Evolutionary conservation across 2,113 vertebrate genomes (phyloP), one percentile per base, ranked within the genome.

Genomic region (Morone saxatilis): DNA sequence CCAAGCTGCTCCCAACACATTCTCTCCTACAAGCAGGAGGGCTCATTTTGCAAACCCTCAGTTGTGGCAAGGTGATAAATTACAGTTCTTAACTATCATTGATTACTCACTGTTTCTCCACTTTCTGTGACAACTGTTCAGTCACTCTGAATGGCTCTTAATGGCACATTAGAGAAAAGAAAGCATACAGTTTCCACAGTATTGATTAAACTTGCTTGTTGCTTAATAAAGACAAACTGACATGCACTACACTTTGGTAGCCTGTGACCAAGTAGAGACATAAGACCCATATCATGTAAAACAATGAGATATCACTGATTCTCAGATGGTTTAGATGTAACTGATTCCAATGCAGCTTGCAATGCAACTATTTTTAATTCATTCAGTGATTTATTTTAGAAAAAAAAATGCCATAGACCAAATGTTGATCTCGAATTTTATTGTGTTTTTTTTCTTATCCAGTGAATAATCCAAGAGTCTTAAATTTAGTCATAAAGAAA

Each of bases 1-100:
- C 83, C 60, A 19, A 86, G 86, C 87, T 85, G 88, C 81, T 88
- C 84, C 85, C 82, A 83, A 79, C 83, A 90, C 84, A 83, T 74
- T 88, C 90, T 78, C 71, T 87, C 76, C 81, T 65, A 80, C 83
- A 72, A 81, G 80, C 70, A 88, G 82, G 77, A 93, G 94, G 94
- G 93, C 94, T 95, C 91, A 93, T 96, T 94, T 94, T 93, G 93
- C 94, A 96, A 95, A 86, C 76, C 81, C 96, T 96, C 96, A 95
- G 96, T 94, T 94, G 96, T 97, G 97, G 97, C 98, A 99, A 96
- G 90, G 96, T 99, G 98, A 99, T 99, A 97, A 99, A 99, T 99
- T 98, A 98, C 96, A 93, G 94, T 96, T 98, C 96, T 98, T 97
- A 96, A 95, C 96, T 96, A 96, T 95, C 98, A 99, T 97, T 97